These are phyloP conservation scores for Misgurnus mizolepis DNA, from an alignment of 2,113 vertebrate species.

Conservation along the genomic window DNA sequence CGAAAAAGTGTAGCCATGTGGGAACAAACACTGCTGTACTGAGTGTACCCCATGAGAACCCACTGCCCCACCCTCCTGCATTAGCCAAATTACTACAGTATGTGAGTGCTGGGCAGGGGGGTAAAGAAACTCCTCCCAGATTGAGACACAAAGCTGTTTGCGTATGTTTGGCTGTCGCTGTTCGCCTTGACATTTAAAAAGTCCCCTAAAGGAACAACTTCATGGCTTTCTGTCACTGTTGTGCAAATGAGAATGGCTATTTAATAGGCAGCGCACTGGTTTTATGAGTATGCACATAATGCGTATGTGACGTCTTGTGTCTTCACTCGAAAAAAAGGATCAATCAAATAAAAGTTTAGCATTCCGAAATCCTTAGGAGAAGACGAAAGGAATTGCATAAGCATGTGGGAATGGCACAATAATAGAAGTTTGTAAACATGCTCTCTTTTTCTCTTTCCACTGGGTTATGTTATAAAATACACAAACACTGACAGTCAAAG, in stretches of 20 bases:
- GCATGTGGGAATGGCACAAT: neutral
- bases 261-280: neutral
- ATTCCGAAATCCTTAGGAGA: too few species aligned
- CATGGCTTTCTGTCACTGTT: constrained; percentile 57
- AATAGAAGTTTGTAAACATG: neutral
- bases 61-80: constrained; percentile 47
- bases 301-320: neutral
- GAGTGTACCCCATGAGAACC: constrained; percentile 9
- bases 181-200: constrained; percentile 59
- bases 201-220: constrained; percentile 38
- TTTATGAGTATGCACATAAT: constrained; percentile 21
- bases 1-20: constrained; percentile 46
- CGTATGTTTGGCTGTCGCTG: neutral
- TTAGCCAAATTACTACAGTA: constrained; percentile 59
- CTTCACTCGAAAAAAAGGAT: too few species aligned
- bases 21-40: constrained; percentile 43
- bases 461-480: constrained; percentile 31
- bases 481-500: constrained; percentile 9
- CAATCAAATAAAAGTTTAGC: too few species aligned
- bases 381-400: neutral
- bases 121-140: constrained; percentile 15
- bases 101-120: constrained; percentile 35
- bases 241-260: constrained; percentile 58
- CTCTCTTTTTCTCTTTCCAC: constrained; percentile 27
- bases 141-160: constrained; percentile 1